Conservation (phyloP, 2,113 vertebrate genomes). For the Thalassarche chlororhynchos region DNA sequence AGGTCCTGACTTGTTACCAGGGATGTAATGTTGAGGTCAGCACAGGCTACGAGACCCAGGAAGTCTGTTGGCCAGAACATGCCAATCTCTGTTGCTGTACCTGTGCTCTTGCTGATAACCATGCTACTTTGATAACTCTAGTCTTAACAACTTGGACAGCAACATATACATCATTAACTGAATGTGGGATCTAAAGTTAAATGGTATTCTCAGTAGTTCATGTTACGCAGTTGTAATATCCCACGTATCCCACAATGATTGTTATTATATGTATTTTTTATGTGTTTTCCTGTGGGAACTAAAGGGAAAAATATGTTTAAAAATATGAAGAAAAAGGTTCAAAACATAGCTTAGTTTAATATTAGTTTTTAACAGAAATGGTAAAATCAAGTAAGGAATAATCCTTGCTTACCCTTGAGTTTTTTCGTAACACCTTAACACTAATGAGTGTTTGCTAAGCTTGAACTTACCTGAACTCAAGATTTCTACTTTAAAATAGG, state of each 20-base stretch:
- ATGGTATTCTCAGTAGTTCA: background rate
- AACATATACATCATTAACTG: background rate
- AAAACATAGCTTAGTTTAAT: background rate
- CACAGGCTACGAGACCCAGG: background rate
- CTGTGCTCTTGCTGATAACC: background rate
- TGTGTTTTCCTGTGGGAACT: background rate
- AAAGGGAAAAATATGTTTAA: background rate
- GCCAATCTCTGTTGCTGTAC: background rate
- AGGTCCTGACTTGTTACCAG: background rate
- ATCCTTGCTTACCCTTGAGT: background rate
- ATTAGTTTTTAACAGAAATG: background rate
- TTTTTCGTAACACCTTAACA: background rate
- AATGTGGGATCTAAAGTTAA: background rate
- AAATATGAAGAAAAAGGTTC: background rate
- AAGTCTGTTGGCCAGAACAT: background rate
- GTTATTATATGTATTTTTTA: background rate
- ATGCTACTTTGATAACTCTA: background rate
- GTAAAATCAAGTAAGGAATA: slow-evolving; percentile 19
- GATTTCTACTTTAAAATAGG: slow-evolving; percentile 27
- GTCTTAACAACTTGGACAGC: background rate
- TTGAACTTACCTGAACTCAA: slow-evolving; percentile 4
- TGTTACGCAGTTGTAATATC: background rate
- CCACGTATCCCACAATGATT: background rate
- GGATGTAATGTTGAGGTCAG: background rate
- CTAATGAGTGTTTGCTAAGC: slow-evolving; percentile 25